A percentile compares a stretch with the other conserved stretches of the same genome.
phyloP scores from a whole-genome alignment of 2,113 vertebrate genomes.

The Tupaia chinensis region DNA sequence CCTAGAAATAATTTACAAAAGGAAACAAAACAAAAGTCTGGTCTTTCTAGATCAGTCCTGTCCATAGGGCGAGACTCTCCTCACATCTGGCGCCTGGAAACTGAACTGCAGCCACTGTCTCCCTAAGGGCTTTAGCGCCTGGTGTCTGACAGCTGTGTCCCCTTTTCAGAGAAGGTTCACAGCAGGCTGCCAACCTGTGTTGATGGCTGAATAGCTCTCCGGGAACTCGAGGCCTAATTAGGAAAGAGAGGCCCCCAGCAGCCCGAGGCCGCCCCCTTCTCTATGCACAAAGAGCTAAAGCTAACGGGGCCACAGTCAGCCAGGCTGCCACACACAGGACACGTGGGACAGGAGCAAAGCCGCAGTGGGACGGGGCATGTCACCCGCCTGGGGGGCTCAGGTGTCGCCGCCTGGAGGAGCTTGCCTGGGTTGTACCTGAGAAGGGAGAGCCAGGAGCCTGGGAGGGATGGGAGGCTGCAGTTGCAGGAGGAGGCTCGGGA shows the following conservation, averaged over 20 bases:
- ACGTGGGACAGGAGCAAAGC: too few species aligned
- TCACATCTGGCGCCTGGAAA: not conserved
- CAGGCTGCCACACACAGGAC: not conserved
- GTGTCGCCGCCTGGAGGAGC: not conserved
- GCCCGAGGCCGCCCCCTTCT: not conserved
- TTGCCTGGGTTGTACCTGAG: not conserved
- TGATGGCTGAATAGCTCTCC: not conserved
- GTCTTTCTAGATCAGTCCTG: not conserved
- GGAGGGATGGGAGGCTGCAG: not conserved
- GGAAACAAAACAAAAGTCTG: too few species aligned
- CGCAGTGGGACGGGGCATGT: not conserved
- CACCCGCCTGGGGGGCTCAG: rapidly evolving
- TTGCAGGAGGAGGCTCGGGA: not conserved
- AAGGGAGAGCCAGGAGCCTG: not conserved
- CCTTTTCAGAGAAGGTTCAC: not conserved
- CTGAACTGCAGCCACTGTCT: not conserved
- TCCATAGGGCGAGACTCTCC: not conserved
- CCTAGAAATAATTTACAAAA: too few species aligned
- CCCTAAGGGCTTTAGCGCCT: not conserved
- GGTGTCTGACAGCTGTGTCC: not conserved
- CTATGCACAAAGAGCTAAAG: rapidly evolving
- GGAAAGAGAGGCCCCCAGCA: not conserved
- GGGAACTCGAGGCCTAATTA: not conserved
- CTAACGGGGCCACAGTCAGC: not conserved
- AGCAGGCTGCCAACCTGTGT: not conserved